Percentiles rank a stretch among this genome's conserved stretches.
phyloP scores from a whole-genome alignment of 1,140 invertebrate species.

The Apis florea region DNA sequence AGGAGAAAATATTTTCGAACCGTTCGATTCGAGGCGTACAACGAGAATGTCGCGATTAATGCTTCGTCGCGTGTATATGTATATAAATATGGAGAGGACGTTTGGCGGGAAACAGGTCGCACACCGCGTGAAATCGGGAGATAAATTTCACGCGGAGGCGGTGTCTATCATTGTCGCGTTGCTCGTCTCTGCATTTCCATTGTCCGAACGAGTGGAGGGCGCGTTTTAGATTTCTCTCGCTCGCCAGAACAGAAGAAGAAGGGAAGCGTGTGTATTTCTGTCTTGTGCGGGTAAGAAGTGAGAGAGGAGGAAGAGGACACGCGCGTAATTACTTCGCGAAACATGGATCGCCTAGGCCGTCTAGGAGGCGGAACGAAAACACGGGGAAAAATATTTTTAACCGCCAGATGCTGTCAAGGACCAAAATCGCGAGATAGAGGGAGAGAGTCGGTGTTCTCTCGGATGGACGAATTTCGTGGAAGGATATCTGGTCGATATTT shows the following conservation, averaged over 20 bases:
- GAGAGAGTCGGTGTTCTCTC: not conserved
- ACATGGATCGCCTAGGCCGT: constrained; percentile 47
- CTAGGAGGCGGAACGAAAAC: constrained; percentile 51
- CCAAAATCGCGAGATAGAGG: constrained; percentile 42
- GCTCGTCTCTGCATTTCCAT: constrained; percentile 51
- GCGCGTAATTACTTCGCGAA: constrained; percentile 64
- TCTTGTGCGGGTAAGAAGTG: constrained; percentile 24
- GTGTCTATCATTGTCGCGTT: constrained; percentile 40
- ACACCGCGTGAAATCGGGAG: not conserved
- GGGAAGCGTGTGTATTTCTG: constrained; percentile 54
- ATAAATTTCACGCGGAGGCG: constrained; percentile 18
- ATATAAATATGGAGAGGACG: too few species aligned
- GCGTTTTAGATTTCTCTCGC: constrained; percentile 30
- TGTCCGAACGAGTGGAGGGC: constrained; percentile 45
- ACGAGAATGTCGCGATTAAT: not conserved
- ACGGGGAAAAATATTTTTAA: constrained; percentile 63
- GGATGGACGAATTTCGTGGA: not conserved
- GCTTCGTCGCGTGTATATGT: not conserved
- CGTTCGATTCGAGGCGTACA: not conserved
- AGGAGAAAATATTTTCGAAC: not conserved
- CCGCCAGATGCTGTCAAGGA: constrained; percentile 58
- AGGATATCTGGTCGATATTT: too few species aligned
- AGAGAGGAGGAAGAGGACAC: constrained; percentile 5
- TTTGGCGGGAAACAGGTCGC: not conserved
- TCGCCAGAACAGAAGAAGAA: constrained; percentile 32